Conservation (phyloP, 2,888 invertebrate genomes). For the Phymatocera aterrima region DNA sequence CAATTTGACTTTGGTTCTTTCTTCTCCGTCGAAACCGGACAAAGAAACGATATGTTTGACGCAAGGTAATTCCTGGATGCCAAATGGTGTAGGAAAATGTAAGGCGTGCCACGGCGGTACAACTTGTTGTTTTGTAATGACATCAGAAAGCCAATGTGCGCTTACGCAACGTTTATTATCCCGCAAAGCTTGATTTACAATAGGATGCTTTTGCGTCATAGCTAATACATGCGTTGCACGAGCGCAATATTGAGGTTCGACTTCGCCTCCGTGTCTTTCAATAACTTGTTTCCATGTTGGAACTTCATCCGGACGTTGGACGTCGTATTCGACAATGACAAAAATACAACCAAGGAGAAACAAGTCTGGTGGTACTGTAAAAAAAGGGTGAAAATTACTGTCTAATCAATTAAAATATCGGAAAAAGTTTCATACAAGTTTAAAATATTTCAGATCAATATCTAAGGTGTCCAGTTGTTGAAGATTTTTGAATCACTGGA, state of each 20-base stretch:
- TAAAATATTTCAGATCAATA: not conserved
- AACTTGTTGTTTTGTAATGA: slow-evolving; percentile 89
- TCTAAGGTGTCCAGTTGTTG: too few species aligned
- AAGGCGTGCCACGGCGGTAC: slow-evolving; percentile 95
- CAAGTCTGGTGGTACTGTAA: slow-evolving; percentile 86
- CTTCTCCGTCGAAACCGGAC: slow-evolving; percentile 94
- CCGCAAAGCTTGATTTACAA: slow-evolving; percentile 89
- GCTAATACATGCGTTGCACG: slow-evolving; percentile 95
- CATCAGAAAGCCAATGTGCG: slow-evolving; percentile 94
- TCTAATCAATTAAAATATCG: not conserved
- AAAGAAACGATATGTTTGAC: slow-evolving; percentile 87
- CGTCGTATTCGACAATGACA: slow-evolving; percentile 89
- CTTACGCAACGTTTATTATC: slow-evolving; percentile 87
- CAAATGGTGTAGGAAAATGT: slow-evolving; percentile 89
- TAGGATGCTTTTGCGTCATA: slow-evolving; percentile 92
- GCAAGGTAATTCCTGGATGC: slow-evolving; percentile 83
- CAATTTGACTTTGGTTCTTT: slow-evolving; percentile 86
- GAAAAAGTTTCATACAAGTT: not conserved
- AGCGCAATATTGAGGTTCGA: slow-evolving; percentile 89
- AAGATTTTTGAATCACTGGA: slow-evolving; percentile 10
- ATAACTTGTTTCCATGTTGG: slow-evolving; percentile 85
- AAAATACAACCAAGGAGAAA: slow-evolving; percentile 96
- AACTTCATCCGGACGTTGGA: slow-evolving; percentile 80
- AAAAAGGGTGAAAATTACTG: too few species aligned
- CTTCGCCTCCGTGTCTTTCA: slow-evolving; percentile 89